Percentiles rank a stretch among this genome's conserved stretches.
These are phyloP conservation scores for Drosophila kepulauana DNA, from an alignment of 1,140 invertebrate species.

Conservation along the genomic window DNA sequence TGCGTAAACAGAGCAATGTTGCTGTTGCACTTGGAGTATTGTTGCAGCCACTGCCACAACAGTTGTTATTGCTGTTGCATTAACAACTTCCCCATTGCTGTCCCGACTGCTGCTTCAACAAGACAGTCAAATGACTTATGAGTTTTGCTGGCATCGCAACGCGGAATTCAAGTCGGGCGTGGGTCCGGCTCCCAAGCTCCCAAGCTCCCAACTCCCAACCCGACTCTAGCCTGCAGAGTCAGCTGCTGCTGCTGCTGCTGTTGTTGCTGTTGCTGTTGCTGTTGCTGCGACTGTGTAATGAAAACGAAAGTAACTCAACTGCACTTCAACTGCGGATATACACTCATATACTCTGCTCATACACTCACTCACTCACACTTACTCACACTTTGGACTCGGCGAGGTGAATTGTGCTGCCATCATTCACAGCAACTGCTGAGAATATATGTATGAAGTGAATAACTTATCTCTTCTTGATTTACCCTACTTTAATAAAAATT, in stretches of 20 bases:
- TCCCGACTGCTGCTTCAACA: slow-evolving; percentile 32
- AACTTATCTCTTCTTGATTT: neutral
- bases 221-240: slow-evolving; percentile 34
- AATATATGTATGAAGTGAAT: neutral
- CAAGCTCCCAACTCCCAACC: slow-evolving; percentile 1
- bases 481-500: neutral
- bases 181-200: slow-evolving; percentile 39
- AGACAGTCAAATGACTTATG: slow-evolving; percentile 70
- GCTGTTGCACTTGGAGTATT: slow-evolving; percentile 22
- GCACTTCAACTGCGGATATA: slow-evolving; percentile 19
- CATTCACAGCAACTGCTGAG: slow-evolving; percentile 45
- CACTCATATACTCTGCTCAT: neutral
- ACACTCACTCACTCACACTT: slow-evolving; percentile 35
- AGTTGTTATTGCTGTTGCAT: slow-evolving; percentile 58
- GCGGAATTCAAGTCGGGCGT: slow-evolving; percentile 67
- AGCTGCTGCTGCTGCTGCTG: slow-evolving; percentile 38
- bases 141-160: slow-evolving; percentile 73
- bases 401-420: slow-evolving; percentile 19
- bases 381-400: slow-evolving; percentile 14
- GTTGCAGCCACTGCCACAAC: slow-evolving; percentile 17
- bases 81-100: slow-evolving; percentile 76
- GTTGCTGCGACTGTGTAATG: slow-evolving; percentile 49
- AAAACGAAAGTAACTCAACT: slow-evolving; percentile 76
- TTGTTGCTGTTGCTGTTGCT: slow-evolving; percentile 8
- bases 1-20: slow-evolving; percentile 63